Percentiles rank a stretch among this genome's conserved stretches.
Conservation (phyloP, 2,888 invertebrate genomes). For the Anthrax anthrax region DNA sequence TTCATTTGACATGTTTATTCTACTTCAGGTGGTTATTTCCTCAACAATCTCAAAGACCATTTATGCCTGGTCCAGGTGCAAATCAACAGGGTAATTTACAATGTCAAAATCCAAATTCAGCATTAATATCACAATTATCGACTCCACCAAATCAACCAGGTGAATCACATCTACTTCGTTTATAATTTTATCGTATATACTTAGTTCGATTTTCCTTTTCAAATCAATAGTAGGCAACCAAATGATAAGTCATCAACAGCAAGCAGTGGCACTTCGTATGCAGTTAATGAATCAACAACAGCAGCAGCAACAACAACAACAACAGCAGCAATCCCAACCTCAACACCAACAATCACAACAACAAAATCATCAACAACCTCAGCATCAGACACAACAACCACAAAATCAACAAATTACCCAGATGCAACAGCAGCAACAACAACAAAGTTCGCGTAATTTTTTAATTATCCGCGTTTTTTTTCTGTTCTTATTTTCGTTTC, state of each 20-base stretch:
- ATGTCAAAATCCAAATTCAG: constrained; percentile 35
- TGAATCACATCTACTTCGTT: background rate
- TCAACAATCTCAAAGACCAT: constrained; percentile 15
- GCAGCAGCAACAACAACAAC: constrained; percentile 29
- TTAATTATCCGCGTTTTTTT: constrained; percentile 5
- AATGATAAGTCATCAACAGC: constrained; percentile 21
- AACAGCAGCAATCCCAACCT: constrained; percentile 16
- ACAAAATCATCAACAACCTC: constrained; percentile 31
- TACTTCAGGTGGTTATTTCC: constrained; percentile 3
- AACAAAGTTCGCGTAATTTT: constrained; percentile 24
- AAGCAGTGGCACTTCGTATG: constrained; percentile 19
- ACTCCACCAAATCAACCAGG: constrained; percentile 37
- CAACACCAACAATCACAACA: constrained; percentile 30
- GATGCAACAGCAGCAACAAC: constrained; percentile 26
- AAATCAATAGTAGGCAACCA: constrained; percentile 7
- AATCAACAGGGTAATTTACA: constrained; percentile 9
- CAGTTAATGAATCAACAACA: constrained; percentile 33
- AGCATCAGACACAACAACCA: constrained; percentile 34
- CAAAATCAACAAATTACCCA: constrained; percentile 28
- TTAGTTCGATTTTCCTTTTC: background rate
- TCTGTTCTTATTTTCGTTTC: no score
- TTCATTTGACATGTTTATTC: no score
- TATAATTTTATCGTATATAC: background rate
- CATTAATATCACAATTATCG: constrained; percentile 47
- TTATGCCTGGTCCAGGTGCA: constrained; percentile 5